Base-by-base conservation (phyloP, 2,888 invertebrate genomes). In the Himalopsyche japonica region DNA sequence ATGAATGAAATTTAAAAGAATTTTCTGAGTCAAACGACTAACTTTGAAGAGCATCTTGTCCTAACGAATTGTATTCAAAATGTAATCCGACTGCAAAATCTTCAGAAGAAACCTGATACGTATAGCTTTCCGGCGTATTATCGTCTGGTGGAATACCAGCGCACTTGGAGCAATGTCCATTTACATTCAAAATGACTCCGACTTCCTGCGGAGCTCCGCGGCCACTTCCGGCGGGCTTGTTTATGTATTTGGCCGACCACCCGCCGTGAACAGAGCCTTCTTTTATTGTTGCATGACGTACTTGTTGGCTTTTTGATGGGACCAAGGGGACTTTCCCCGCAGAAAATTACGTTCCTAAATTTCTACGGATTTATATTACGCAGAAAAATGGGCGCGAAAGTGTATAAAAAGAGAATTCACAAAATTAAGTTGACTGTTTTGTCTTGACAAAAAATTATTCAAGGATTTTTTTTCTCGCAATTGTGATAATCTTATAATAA, bases 401-500 rank as follows among this genome's bases (percentile, higher is more conserved):
- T 70, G 70, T 70, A 70, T 70, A 70, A 70, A 70, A 27, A 15
- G 70, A 70, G 70, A 70, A 70, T 70, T 27, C 20, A 20, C 70
- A 27, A 70, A 70, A 70, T 70, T 70, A 70, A 70, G 70, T 70
- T 70, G 70, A 27, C 70, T 70, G 20, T 70, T 70, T 70, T 70
- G 70, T 70, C 70, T 70, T 27, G 70, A 24, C 24, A 70, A 70
- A 70, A 70, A 70, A 30, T 70, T 70, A 70, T 70, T 70, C 70
- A 27, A 70, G 70, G 70, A 70, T 70, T 70, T 70, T 70, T 70
- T 20, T 10, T 27, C 70, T 70, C 27, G 70, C 70, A 30, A 70
- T 70, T 70, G 70, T 70, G 70, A 70, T 70, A 70, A 70, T 70
- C 70, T 70, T 70, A 70, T 70, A 70, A 70, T 70, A 70, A 70